A percentile compares a stretch with the other conserved stretches of the same genome.
These are phyloP conservation scores for Chloroclystis v-ata DNA, from an alignment of 2,888 invertebrate species.

Conservation along the genomic window DNA sequence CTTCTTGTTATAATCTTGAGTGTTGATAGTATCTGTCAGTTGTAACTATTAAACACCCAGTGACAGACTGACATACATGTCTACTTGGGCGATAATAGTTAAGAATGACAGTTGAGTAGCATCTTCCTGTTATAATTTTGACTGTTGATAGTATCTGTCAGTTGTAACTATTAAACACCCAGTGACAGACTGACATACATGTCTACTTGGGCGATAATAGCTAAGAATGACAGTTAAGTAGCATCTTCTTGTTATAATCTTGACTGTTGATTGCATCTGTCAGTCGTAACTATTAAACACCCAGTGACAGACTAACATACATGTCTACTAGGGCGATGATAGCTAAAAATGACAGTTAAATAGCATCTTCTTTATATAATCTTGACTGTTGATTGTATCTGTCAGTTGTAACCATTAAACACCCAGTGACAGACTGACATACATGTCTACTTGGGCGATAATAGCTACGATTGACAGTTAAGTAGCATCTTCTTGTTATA, in stretches of 20 bases:
- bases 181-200: constrained; percentile 25
- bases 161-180: constrained; percentile 13
- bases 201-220: constrained; percentile 21
- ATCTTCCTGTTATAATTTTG: not conserved
- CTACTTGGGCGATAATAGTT: constrained; percentile 20
- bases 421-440: constrained; percentile 27
- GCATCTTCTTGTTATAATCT: not conserved
- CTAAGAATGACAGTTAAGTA: constrained; percentile 4
- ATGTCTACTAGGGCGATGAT: constrained; percentile 26
- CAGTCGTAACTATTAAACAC: constrained; percentile 7
- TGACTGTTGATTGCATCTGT: not conserved
- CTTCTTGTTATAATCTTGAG: too few species aligned
- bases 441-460: not conserved
- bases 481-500: too few species aligned
- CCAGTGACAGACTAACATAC: constrained; percentile 29
- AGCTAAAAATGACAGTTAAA: constrained; percentile 3
- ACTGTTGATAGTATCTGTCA: constrained; percentile 8
- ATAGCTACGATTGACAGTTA: too few species aligned
- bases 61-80: constrained; percentile 27
- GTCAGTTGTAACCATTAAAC: constrained; percentile 13
- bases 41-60: constrained; percentile 22
- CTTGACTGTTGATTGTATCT: constrained; percentile 31
- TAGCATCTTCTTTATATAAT: not conserved
- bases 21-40: not conserved
- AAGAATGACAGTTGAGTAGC: too few species aligned